Evolutionary conservation across 2,797 vertebrate species (phyloP).

Genomic region (Rhyacichthys aspro): DNA sequence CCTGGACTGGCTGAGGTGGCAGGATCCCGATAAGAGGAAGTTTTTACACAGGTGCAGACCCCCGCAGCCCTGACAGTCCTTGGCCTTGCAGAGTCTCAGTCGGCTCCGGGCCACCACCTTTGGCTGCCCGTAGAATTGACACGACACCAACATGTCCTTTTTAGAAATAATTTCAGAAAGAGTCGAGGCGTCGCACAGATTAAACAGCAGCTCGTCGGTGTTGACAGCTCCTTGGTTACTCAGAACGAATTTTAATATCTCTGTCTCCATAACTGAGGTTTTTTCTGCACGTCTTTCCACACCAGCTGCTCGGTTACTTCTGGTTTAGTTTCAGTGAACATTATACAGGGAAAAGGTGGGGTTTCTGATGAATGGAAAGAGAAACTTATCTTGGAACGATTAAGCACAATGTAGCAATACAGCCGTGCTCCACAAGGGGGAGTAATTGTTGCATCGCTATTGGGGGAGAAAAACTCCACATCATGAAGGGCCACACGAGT

Average conservation of each 20-base stretch:
- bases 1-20: not conserved
- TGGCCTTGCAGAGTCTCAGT: not conserved
- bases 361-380: too few species aligned
- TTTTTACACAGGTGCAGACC: constrained; percentile 2
- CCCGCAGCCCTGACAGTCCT: constrained; percentile 3
- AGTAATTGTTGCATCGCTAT: too few species aligned
- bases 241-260: not conserved
- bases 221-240: not conserved
- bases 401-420: too few species aligned
- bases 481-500: too few species aligned
- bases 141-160: constrained; percentile 1
- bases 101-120: not conserved
- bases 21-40: constrained; percentile 1
- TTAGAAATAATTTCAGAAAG: not conserved
- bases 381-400: too few species aligned
- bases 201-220: not conserved
- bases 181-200: not conserved
- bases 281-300: too few species aligned
- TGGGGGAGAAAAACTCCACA: too few species aligned
- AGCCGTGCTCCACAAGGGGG: too few species aligned
- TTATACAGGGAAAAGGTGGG: too few species aligned
- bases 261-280: not conserved
- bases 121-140: not conserved
- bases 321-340: too few species aligned
- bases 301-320: too few species aligned